Percentiles rank a stretch among this genome's conserved stretches.
Evolutionary conservation across 2,797 vertebrate species (phyloP).

Genomic region (Spinus pinus): DNA sequence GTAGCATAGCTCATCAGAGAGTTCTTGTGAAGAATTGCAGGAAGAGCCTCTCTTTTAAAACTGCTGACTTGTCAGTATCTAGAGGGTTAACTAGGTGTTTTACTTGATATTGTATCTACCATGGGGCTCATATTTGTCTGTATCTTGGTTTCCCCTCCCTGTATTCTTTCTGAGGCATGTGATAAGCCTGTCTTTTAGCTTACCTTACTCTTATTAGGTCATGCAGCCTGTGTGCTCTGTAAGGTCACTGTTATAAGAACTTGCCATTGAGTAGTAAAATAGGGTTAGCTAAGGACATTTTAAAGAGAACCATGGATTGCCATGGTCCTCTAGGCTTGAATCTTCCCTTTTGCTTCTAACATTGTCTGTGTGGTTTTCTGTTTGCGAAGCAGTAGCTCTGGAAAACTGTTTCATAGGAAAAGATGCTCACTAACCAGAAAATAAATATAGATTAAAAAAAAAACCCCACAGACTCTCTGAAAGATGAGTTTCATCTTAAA

Average conservation of each 20-base stretch:
- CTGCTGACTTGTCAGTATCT: background rate
- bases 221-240: background rate
- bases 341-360: constrained; percentile 13
- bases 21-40: background rate
- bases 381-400: constrained; percentile 54
- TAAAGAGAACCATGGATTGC: background rate
- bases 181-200: background rate
- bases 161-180: background rate
- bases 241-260: background rate
- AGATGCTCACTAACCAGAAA: constrained; percentile 48
- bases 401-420: constrained; percentile 47
- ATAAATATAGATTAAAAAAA: constrained; percentile 69
- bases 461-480: background rate
- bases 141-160: background rate
- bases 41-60: background rate
- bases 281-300: background rate
- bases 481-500: constrained; percentile 66
- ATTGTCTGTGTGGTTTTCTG: constrained; percentile 37
- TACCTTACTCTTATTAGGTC: background rate
- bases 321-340: background rate
- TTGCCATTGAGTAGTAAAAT: background rate
- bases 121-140: background rate
- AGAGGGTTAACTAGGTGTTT: background rate
- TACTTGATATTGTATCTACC: background rate
- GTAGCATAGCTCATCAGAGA: background rate